These are phyloP conservation scores for Crypturellus undulatus DNA, from an alignment of 2,113 vertebrate genomes.

Conservation along the genomic window DNA sequence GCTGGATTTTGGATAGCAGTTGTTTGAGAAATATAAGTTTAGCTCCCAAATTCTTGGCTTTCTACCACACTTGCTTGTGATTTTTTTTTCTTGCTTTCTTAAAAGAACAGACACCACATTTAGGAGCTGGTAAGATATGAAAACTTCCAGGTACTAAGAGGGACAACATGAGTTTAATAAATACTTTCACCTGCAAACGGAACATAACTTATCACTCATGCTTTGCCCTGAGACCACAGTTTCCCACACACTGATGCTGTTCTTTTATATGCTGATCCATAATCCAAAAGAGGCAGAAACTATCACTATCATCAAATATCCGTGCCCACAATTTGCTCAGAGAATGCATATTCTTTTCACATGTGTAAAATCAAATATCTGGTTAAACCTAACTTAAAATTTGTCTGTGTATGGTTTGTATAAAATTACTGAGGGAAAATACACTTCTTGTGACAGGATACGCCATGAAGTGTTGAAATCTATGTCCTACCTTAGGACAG, in stretches of 20 bases:
- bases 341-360: background rate
- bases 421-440: background rate
- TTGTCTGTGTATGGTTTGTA: background rate
- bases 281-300: background rate
- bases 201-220: background rate
- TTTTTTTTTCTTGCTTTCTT: background rate
- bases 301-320: background rate
- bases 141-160: background rate
- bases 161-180: background rate
- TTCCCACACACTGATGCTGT: background rate
- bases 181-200: background rate
- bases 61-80: background rate
- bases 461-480: background rate
- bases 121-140: background rate
- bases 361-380: background rate
- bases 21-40: background rate
- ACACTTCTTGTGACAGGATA: background rate
- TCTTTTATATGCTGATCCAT: background rate
- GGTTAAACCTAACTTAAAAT: background rate
- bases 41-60: background rate
- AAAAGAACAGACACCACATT: background rate
- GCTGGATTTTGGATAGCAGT: background rate
- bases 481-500: background rate
- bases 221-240: background rate
- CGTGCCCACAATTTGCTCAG: background rate